Base-by-base conservation (phyloP, 92 coral and sea anemone genomes). In the Siderastrea siderea region DNA sequence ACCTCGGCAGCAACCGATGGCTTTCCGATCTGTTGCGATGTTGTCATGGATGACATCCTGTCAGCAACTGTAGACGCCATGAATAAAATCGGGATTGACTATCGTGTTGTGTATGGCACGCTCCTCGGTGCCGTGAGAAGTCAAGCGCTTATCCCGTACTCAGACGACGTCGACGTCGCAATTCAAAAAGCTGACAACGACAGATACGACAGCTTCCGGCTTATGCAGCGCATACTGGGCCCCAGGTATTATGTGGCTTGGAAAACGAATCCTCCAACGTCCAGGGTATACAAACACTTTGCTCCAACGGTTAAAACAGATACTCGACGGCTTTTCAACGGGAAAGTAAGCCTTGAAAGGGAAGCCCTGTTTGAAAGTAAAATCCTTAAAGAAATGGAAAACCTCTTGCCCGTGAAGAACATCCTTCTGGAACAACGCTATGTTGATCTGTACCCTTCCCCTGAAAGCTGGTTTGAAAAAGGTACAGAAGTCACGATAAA, bases 81-180 rank as follows among this genome's bases (percentile, higher is more conserved):
- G 54, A 67, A 85, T 38, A 61, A 74, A 8, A 17, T 90, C 54
- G 89, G 93, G 43, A 47, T 90, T 16, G 93, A 84, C 43, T 90
- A 90, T 66, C 86, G 93, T 51, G 44, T 90, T 12, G 86, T 75
- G 48, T 90, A 90, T 77, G 90, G 93, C n/a, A 85, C 93, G 61
- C 90, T 85, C 59, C 86, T 90, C 8, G 93, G 93, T 45, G 93
- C 87, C 15, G 93, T 90, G 78, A 78, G 93, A 71, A 85, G 90
- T n/a, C 85, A 73, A 48, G 71, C 90, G 1, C 68, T 90, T 50
- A 85, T 90, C 14, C 93, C 93, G 4, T 90, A 87, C 76, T 84
- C 93, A 1, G 86, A 71, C 17, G 93, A 85, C 26, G 77, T 85
- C 0, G 93, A 90, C 53, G 68, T 85, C 16, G 90, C 83, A 62